Conservation (phyloP, 2,797 vertebrate genomes). For the Rhabdophis nuchalis region DNA sequence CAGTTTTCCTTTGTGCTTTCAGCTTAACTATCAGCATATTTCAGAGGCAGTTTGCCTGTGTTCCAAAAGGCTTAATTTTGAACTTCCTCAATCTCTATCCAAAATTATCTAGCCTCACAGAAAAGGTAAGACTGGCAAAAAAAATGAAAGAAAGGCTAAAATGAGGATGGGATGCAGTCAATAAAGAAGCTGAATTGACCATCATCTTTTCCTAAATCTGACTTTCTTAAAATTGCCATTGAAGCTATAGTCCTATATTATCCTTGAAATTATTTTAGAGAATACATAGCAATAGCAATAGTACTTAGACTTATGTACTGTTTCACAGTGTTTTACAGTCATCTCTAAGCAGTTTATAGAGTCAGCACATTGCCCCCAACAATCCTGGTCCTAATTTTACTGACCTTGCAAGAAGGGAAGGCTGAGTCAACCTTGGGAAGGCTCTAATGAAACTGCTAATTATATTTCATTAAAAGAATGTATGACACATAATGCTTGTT, state of each 20-base stretch:
- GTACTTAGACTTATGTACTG: too few species aligned
- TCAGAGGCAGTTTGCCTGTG: neutral
- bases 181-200: neutral
- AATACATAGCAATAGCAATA: neutral
- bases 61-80: neutral
- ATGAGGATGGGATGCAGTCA: neutral
- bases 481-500: neutral
- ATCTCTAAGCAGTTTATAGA: too few species aligned
- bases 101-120: neutral
- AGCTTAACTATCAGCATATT: conserved; percentile 17
- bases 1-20: neutral
- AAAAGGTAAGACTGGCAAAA: neutral
- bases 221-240: neutral
- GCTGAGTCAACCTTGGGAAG: neutral
- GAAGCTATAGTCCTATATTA: neutral
- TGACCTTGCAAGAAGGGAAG: too few species aligned
- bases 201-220: neutral
- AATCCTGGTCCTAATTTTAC: too few species aligned
- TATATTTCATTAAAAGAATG: neutral
- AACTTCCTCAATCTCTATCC: neutral
- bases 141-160: neutral
- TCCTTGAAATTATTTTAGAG: neutral
- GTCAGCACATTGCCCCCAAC: too few species aligned
- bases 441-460: neutral
- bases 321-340: too few species aligned